phyloP scores from a whole-genome alignment of 2,113 vertebrate species.

The Rhea americana region DNA sequence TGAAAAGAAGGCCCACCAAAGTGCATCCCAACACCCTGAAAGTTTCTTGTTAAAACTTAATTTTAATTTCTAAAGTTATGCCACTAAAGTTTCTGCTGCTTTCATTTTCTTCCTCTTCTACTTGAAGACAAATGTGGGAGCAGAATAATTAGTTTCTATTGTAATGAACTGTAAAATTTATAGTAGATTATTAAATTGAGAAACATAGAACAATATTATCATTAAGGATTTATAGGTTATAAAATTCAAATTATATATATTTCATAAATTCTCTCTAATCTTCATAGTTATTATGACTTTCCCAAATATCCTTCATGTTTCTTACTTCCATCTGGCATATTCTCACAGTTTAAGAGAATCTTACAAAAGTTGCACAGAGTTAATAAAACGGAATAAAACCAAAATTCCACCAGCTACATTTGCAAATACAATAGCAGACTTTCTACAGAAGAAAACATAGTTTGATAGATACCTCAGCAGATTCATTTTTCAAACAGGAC shows the following conservation, averaged over 20 bases:
- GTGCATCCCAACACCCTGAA: neutral
- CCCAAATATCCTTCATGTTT: constrained; percentile 20
- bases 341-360: neutral
- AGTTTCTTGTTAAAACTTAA: constrained; percentile 5
- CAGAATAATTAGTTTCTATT: constrained; percentile 61
- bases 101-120: constrained; percentile 26
- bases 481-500: constrained; percentile 30
- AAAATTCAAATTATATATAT: constrained; percentile 53
- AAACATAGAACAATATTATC: constrained; percentile 62
- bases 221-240: constrained; percentile 63
- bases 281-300: neutral
- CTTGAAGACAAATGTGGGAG: constrained; percentile 50
- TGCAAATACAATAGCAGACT: constrained; percentile 28
- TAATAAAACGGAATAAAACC: neutral
- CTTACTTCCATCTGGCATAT: neutral
- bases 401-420: constrained; percentile 2
- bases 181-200: constrained; percentile 53
- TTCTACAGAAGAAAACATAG: constrained; percentile 24
- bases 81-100: neutral
- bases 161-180: constrained; percentile 55
- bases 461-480: neutral
- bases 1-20: neutral
- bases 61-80: constrained; percentile 18
- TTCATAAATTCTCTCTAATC: constrained; percentile 54
- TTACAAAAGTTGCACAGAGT: neutral